phyloP scores from a whole-genome alignment of 23 tunicate species.

The Trididemnum nubilum region DNA sequence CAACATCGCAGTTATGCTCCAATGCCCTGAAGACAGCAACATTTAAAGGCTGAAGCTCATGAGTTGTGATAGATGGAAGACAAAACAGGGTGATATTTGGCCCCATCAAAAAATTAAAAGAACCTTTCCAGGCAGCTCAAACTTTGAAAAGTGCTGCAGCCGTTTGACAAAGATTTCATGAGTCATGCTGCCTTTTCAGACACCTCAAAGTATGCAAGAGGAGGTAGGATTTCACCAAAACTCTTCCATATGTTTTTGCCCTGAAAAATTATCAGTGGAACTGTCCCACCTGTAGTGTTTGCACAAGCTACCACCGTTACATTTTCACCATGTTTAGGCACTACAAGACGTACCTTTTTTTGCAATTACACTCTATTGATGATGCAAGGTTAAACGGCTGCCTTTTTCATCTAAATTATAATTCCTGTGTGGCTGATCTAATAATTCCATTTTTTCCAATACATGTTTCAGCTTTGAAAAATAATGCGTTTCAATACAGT shows the following conservation, averaged over 20 bases:
- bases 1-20: constrained; percentile 6
- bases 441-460: background rate
- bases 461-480: background rate
- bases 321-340: constrained; percentile 7
- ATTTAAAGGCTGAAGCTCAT: constrained; percentile 15
- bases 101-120: background rate
- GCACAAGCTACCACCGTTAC: too few species aligned
- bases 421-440: constrained; percentile 11
- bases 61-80: constrained; percentile 9
- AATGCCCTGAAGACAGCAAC: background rate
- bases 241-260: constrained; percentile 1
- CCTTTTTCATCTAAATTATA: constrained; percentile 14
- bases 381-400: constrained; percentile 22
- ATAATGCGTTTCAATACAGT: background rate
- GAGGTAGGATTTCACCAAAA: constrained; percentile 2
- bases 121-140: constrained; percentile 10
- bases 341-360: constrained; percentile 2
- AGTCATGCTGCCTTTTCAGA: background rate
- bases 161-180: background rate
- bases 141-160: too few species aligned
- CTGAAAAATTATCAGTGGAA: constrained; percentile 14
- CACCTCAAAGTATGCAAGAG: background rate
- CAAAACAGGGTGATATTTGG: background rate
- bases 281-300: constrained; percentile 8
- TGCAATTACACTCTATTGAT: background rate